Evolutionary conservation across 1,140 invertebrate genomes (phyloP).

Genomic region (Drosophila ambigua): DNA sequence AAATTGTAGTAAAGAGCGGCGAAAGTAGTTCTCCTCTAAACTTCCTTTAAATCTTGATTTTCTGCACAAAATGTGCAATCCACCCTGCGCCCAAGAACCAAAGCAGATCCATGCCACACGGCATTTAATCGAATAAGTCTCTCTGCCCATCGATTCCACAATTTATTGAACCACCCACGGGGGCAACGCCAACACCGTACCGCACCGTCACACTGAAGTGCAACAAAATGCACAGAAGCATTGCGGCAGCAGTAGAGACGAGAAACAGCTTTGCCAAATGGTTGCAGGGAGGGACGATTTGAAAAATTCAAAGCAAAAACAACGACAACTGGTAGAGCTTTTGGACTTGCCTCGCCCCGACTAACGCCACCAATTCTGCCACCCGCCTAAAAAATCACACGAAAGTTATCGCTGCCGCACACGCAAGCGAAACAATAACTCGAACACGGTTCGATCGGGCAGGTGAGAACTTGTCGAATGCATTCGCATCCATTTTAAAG

Average conservation of each 20-base stretch:
- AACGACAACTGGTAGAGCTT: constrained; percentile 45
- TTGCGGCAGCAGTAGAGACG: constrained; percentile 26
- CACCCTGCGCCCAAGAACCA: background rate
- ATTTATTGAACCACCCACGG: constrained; percentile 40
- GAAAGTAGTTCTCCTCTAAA: too few species aligned
- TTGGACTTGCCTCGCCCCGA: constrained; percentile 34
- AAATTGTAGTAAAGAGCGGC: too few species aligned
- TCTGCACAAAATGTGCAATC: too few species aligned
- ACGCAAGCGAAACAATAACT: constrained; percentile 51
- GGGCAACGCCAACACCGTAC: constrained; percentile 11
- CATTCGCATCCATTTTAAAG: constrained; percentile 20
- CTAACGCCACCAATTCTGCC: constrained; percentile 9
- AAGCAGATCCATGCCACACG: too few species aligned
- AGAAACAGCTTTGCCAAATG: constrained; percentile 65
- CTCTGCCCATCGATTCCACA: constrained; percentile 22
- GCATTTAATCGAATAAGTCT: constrained; percentile 19
- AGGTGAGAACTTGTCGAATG: constrained; percentile 8
- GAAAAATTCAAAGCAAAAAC: constrained; percentile 72
- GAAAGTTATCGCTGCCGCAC: constrained; percentile 46
- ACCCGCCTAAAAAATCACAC: constrained; percentile 64
- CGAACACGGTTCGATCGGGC: constrained; percentile 20
- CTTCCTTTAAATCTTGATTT: too few species aligned
- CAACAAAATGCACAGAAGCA: constrained; percentile 71
- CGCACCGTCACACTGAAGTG: constrained; percentile 34
- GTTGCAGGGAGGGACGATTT: constrained; percentile 58